A percentile compares a stretch with the other conserved stretches of the same genome.
Evolutionary conservation across 2,888 invertebrate species (phyloP).

Genomic region (Aleiodes alternator): DNA sequence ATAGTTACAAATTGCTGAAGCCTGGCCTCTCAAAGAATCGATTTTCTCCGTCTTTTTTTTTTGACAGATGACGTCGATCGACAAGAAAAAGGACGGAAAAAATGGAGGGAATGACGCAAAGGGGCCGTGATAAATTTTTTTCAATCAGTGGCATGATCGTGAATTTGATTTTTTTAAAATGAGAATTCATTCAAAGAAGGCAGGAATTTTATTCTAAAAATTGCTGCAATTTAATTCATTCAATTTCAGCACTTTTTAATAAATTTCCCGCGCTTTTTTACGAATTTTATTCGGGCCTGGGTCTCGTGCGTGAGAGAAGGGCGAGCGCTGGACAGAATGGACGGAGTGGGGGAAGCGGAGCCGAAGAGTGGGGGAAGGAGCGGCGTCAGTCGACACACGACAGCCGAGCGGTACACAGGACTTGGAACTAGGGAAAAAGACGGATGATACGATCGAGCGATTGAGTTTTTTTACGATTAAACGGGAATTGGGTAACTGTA

Average conservation of each 20-base stretch:
- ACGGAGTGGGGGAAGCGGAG: neutral
- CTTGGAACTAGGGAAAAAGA: conserved; percentile 6
- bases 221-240: no score
- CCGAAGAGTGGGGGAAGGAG: conserved; percentile 35
- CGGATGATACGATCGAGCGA: conserved; percentile 48
- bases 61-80: conserved; percentile 25
- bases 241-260: neutral
- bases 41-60: conserved; percentile 32
- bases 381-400: conserved; percentile 36
- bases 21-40: conserved; percentile 28
- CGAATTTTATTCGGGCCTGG: no score
- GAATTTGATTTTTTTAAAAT: no score
- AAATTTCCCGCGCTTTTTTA: neutral
- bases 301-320: no score
- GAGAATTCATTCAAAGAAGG: no score
- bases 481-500: conserved; percentile 76
- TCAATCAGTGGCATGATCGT: neutral
- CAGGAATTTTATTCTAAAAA: no score
- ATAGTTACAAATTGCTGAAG: conserved; percentile 48
- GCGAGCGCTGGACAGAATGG: no score
- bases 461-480: conserved; percentile 72
- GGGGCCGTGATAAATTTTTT: conserved; percentile 12
- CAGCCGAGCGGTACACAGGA: neutral
- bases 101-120: conserved; percentile 50
- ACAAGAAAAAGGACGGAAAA: neutral